Conservation (phyloP, 2,888 invertebrate genomes). For the Eutolmus rufibarbis region DNA sequence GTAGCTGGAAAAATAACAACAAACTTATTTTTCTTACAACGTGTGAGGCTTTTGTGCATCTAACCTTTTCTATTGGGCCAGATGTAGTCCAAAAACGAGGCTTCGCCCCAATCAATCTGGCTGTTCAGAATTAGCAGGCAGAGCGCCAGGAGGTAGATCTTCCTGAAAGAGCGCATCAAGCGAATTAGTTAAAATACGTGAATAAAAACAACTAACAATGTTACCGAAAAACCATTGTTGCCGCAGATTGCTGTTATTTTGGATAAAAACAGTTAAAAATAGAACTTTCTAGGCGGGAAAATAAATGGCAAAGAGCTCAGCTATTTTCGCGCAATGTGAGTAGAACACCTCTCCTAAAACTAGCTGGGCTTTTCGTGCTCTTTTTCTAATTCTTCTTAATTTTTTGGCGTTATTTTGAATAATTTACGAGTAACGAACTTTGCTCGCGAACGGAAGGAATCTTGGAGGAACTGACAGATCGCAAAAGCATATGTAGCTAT, state of each 20-base stretch:
- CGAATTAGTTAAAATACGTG: neutral
- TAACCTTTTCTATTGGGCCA: slow-evolving; percentile 43
- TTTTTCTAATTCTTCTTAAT: neutral
- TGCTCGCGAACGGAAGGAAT: neutral
- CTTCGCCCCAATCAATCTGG: slow-evolving; percentile 39
- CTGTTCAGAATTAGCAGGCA: slow-evolving; percentile 39
- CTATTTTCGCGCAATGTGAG: neutral
- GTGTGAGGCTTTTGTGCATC: neutral
- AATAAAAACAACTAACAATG: neutral
- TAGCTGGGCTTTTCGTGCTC: neutral
- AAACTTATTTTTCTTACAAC: neutral
- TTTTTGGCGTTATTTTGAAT: neutral
- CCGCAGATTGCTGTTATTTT: neutral
- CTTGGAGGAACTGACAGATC: neutral
- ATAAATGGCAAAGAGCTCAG: neutral
- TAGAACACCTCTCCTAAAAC: neutral
- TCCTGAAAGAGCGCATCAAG: slow-evolving; percentile 9
- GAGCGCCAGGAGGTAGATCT: slow-evolving; percentile 28
- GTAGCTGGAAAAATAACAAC: neutral
- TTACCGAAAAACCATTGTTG: neutral
- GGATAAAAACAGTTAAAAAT: neutral
- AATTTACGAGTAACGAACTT: neutral
- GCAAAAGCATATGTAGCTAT: neutral
- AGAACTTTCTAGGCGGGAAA: neutral
- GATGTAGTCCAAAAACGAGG: slow-evolving; percentile 40